Conservation (phyloP, 2,113 vertebrate genomes). For the Phaetusa simplex region DNA sequence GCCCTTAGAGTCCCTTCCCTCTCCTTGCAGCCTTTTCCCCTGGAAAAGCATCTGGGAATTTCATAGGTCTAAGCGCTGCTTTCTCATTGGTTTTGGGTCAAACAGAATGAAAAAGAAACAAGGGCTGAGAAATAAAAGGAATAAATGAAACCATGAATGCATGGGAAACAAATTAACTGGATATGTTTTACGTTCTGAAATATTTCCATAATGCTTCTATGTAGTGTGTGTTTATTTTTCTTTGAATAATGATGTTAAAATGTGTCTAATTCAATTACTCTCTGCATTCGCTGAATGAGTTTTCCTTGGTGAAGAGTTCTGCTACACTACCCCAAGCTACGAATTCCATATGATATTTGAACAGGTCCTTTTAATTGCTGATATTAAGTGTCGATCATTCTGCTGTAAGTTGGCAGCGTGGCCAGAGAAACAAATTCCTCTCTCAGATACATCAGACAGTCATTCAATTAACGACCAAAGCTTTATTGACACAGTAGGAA, state of each 20-base stretch:
- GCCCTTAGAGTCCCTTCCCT: neutral
- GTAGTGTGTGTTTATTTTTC: conserved; percentile 85
- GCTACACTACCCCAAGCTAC: conserved; percentile 76
- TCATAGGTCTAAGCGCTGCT: conserved; percentile 37
- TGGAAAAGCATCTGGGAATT: conserved; percentile 11
- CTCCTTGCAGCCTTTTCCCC: neutral
- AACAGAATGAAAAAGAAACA: conserved; percentile 46
- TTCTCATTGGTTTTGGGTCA: conserved; percentile 35
- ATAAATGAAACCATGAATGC: conserved; percentile 55
- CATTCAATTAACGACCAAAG: conserved; percentile 84
- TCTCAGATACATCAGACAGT: conserved; percentile 75
- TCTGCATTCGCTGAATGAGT: conserved; percentile 53
- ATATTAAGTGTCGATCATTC: conserved; percentile 86
- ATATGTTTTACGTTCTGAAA: conserved; percentile 55
- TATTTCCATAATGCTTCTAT: conserved; percentile 59
- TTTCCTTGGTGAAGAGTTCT: conserved; percentile 72
- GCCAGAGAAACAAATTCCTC: conserved; percentile 75
- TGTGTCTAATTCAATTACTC: conserved; percentile 87
- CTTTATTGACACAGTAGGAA: conserved; percentile 79
- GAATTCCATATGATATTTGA: conserved; percentile 85
- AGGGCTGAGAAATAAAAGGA: conserved; percentile 31
- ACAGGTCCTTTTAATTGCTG: conserved; percentile 88
- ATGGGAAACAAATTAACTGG: conserved; percentile 63
- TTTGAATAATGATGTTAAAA: conserved; percentile 89
- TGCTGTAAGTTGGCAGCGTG: conserved; percentile 52